A percentile compares a stretch with the other conserved stretches of the same genome.
Evolutionary conservation across 2,113 vertebrate genomes (phyloP).

Genomic region (Pavo muticus): DNA sequence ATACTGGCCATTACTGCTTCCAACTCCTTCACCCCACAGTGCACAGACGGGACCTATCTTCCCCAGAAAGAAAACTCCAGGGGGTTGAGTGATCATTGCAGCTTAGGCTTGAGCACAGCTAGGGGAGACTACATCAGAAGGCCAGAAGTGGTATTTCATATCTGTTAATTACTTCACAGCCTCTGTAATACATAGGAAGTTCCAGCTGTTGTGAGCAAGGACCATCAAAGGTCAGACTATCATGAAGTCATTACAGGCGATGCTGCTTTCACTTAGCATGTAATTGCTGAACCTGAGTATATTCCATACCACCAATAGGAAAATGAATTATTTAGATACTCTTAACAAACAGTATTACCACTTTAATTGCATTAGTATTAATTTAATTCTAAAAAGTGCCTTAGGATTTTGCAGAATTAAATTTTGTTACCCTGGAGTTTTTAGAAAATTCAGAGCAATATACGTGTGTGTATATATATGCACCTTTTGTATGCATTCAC

Average conservation of each 20-base stretch:
- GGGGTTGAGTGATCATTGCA: background rate
- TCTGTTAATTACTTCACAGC: constrained; percentile 3
- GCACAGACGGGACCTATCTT: fast-evolving
- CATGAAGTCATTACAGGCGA: constrained; percentile 41
- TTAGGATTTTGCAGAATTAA: constrained; percentile 25
- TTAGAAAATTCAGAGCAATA: background rate
- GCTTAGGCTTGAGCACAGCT: background rate
- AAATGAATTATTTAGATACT: constrained; percentile 54
- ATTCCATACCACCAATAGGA: constrained; percentile 26
- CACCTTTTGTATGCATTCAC: background rate
- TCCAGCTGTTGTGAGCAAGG: constrained; percentile 16
- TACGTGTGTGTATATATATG: fast-evolving
- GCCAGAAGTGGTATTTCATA: constrained; percentile 23
- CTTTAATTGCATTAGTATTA: constrained; percentile 35
- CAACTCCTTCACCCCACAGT: background rate
- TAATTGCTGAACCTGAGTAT: constrained; percentile 34
- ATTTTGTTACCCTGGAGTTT: background rate
- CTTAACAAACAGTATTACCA: constrained; percentile 39
- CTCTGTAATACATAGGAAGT: background rate
- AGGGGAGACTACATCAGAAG: background rate
- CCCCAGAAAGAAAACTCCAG: fast-evolving
- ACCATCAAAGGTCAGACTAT: constrained; percentile 51
- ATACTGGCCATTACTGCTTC: background rate
- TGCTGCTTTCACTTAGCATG: background rate
- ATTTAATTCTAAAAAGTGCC: constrained; percentile 17